Conservation (phyloP, 2,888 invertebrate species). For the Caenorhabditis imperialis region DNA sequence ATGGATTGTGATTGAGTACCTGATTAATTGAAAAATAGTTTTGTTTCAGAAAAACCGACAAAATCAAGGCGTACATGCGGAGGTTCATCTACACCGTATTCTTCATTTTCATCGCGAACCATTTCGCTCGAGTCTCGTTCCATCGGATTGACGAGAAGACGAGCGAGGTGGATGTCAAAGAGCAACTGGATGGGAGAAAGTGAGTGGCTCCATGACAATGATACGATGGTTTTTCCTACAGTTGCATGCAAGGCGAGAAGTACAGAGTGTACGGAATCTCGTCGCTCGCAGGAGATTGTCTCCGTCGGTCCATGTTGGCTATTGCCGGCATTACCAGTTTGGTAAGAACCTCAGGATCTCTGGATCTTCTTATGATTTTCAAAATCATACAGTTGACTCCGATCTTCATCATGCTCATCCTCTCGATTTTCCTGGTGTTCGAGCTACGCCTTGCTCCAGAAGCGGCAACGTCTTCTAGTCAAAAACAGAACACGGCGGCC, state of each 20-base stretch:
- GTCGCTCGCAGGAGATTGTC: conserved; percentile 24
- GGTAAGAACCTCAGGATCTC: conserved; percentile 4
- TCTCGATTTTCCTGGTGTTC: conserved; percentile 25
- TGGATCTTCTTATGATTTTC: neutral
- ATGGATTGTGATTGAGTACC: conserved; percentile 20
- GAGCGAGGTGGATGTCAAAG: neutral
- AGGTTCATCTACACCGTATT: conserved; percentile 3
- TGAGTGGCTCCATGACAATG: neutral
- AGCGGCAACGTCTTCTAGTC: neutral
- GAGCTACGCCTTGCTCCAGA: conserved; percentile 5
- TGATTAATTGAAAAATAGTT: too few relatives aligned
- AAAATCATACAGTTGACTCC: conserved; percentile 17
- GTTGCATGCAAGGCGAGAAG: conserved; percentile 1
- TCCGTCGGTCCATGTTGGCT: conserved; percentile 7
- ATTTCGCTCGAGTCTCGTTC: conserved; percentile 1
- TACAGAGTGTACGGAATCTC: conserved; percentile 2
- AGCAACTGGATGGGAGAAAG: neutral
- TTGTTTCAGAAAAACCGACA: conserved; percentile 22
- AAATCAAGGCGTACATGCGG: conserved; percentile 8
- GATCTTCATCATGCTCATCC: conserved; percentile 16
- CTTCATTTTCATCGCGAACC: conserved; percentile 1
- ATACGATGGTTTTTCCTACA: too few relatives aligned
- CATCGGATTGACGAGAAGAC: conserved; percentile 2
- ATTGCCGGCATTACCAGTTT: conserved; percentile 17
- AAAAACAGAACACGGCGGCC: conserved; percentile 17